phyloP scores from a whole-genome alignment of 1,140 invertebrate genomes.

The Papilio machaon region DNA sequence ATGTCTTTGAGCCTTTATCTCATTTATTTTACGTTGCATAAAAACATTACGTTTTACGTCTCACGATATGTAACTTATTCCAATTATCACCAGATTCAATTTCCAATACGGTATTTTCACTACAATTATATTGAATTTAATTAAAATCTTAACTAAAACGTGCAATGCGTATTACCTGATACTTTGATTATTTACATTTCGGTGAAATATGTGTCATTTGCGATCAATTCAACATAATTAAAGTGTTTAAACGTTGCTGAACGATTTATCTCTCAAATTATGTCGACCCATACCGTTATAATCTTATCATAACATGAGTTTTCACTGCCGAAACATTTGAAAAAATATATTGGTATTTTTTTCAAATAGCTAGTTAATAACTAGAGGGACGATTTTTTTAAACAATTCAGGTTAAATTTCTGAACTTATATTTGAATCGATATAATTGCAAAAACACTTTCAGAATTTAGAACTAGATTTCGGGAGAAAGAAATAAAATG shows the following conservation, averaged over 20 bases:
- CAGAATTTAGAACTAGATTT: too few species aligned
- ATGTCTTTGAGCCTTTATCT: too few species aligned
- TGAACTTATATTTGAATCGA: neutral
- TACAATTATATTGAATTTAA: neutral
- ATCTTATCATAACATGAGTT: neutral
- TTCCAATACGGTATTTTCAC: too few species aligned
- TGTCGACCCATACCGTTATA: neutral
- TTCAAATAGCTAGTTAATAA: neutral
- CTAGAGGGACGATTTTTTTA: neutral
- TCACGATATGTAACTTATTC: too few species aligned
- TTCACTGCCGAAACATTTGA: neutral
- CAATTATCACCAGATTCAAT: too few species aligned
- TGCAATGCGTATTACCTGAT: conserved; percentile 1
- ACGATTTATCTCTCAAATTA: neutral
- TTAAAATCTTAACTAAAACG: neutral
- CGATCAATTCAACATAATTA: neutral
- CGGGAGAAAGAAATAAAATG: too few species aligned
- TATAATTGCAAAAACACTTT: neutral
- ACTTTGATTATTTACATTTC: neutral
- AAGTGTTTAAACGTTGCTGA: neutral
- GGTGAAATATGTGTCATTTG: neutral
- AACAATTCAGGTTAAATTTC: neutral
- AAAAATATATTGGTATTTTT: neutral
- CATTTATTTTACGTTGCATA: too few species aligned
- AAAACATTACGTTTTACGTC: too few species aligned